phyloP scores from a whole-genome alignment of 2,888 invertebrate species.

The Stratiomys singularior region DNA sequence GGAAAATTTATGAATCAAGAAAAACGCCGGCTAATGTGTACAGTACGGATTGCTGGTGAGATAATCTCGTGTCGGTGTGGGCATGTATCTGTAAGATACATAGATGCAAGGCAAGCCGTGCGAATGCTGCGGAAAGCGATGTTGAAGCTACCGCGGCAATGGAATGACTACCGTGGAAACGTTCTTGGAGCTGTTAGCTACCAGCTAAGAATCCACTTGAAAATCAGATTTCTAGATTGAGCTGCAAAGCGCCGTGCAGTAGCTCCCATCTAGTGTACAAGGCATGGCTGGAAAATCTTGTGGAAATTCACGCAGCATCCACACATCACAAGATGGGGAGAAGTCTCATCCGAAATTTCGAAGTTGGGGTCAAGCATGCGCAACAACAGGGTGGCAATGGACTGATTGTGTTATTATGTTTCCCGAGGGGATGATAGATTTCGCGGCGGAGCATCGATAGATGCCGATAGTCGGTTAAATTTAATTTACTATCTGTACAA shows the following conservation, averaged over 20 bases:
- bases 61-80: background rate
- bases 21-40: conserved; percentile 3
- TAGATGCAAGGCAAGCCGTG: background rate
- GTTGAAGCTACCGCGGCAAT: conserved; percentile 22
- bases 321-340: conserved; percentile 25
- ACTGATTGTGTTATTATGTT: background rate
- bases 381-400: conserved; percentile 16
- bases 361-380: conserved; percentile 38
- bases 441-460: no score
- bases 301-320: conserved; percentile 38
- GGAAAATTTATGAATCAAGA: background rate
- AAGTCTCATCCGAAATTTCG: conserved; percentile 18
- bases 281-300: background rate
- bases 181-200: background rate
- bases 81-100: background rate
- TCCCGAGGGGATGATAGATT: conserved; percentile 6
- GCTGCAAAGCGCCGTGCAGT: background rate
- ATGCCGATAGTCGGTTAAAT: background rate
- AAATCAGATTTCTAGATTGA: background rate
- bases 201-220: conserved; percentile 18
- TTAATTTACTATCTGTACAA: background rate
- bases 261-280: conserved; percentile 31
- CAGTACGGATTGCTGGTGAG: background rate
- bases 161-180: conserved; percentile 18
- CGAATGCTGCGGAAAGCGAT: background rate